A percentile compares a stretch with the other conserved stretches of the same genome.
These are phyloP conservation scores for Poeciliopsis occidentalis DNA, from an alignment of 2,113 vertebrate species.

Conservation along the genomic window DNA sequence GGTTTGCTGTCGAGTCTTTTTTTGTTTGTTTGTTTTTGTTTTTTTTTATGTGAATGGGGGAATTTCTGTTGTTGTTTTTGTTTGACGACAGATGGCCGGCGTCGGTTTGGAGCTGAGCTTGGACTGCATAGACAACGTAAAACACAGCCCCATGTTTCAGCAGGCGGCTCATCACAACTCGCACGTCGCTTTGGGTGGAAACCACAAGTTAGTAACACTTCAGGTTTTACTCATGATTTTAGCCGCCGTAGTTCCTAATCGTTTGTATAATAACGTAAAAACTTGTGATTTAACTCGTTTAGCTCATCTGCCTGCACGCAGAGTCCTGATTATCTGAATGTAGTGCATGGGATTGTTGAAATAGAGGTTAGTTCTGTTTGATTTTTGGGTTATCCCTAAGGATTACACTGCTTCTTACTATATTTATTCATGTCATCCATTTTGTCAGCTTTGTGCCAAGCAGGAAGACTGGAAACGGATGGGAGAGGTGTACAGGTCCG, in stretches of 20 bases:
- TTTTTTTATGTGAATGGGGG: background rate
- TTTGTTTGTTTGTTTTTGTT: no score
- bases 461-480: constrained; percentile 87
- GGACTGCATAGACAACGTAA: constrained; percentile 82
- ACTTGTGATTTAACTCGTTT: background rate
- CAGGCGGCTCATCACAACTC: constrained; percentile 75
- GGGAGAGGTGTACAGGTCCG: constrained; percentile 81
- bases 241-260: background rate
- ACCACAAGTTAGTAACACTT: constrained; percentile 79
- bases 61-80: background rate
- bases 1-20: no score
- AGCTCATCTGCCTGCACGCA: constrained; percentile 15
- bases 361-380: constrained; percentile 66
- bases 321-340: constrained; percentile 44
- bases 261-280: background rate
- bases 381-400: background rate
- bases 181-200: constrained; percentile 67
- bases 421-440: constrained; percentile 4
- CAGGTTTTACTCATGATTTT: background rate
- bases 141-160: constrained; percentile 80
- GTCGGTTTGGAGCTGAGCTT: constrained; percentile 81
- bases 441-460: constrained; percentile 84
- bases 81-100: constrained; percentile 78
- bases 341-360: constrained; percentile 61
- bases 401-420: background rate